A percentile compares a stretch with the other conserved stretches of the same genome.
phyloP scores from a whole-genome alignment of 2,113 vertebrate species.

The Acrocephalus kingi region DNA sequence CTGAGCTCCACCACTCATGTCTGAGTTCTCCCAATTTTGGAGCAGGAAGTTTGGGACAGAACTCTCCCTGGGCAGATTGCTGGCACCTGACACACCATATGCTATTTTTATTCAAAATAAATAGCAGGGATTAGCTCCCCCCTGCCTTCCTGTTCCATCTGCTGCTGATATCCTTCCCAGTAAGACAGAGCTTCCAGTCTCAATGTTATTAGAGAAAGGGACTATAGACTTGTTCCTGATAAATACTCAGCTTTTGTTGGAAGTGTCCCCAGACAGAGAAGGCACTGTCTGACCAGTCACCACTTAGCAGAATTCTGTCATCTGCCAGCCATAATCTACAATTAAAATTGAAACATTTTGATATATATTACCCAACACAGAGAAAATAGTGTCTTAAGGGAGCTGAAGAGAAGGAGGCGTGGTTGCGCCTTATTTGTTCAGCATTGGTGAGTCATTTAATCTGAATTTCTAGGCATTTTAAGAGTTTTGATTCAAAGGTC shows the following conservation, averaged over 20 bases:
- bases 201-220: not conserved
- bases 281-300: not conserved
- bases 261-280: not conserved
- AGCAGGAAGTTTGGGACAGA: not conserved
- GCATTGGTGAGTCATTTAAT: constrained; percentile 68
- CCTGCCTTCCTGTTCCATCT: not conserved
- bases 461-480: constrained; percentile 71
- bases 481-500: constrained; percentile 67
- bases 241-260: not conserved
- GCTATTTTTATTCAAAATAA: constrained; percentile 20
- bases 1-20: not conserved
- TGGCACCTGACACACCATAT: not conserved
- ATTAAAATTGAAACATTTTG: constrained; percentile 61
- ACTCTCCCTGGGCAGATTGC: not conserved
- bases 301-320: not conserved
- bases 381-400: constrained; percentile 55
- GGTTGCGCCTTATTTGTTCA: constrained; percentile 48
- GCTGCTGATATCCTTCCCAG: not conserved
- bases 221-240: not conserved
- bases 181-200: not conserved
- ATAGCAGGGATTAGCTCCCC: not conserved
- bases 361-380: constrained; percentile 47
- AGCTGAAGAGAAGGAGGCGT: not conserved
- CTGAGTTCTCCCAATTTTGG: not conserved
- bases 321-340: constrained; percentile 36